Conservation (phyloP, 1,140 invertebrate species). For the Drosophila navojoa region DNA sequence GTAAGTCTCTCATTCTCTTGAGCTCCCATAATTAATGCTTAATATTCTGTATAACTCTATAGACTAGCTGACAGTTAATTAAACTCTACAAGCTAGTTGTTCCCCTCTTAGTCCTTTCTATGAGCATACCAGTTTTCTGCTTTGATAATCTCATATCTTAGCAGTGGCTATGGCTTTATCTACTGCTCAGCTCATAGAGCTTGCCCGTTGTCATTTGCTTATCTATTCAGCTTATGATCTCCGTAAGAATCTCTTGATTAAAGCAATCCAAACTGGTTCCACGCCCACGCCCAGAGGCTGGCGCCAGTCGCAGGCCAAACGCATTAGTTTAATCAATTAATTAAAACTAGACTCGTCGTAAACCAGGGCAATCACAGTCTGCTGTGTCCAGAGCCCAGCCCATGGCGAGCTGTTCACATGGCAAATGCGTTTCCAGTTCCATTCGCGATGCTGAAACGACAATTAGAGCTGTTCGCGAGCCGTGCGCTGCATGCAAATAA, state of each 20-base stretch:
- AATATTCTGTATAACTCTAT: too few species aligned
- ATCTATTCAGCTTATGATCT: neutral
- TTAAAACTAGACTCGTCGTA: constrained; percentile 53
- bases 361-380: constrained; percentile 47
- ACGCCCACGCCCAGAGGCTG: constrained; percentile 21
- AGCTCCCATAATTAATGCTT: too few species aligned
- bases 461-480: constrained; percentile 61
- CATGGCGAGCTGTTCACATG: neutral
- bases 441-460: constrained; percentile 73
- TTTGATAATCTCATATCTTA: too few species aligned
- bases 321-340: constrained; percentile 78
- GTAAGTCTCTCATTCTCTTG: too few species aligned
- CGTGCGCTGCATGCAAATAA: constrained; percentile 30
- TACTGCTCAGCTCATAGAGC: neutral
- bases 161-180: too few species aligned
- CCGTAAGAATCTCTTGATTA: neutral
- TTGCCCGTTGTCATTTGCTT: neutral
- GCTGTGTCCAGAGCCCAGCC: neutral
- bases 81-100: too few species aligned
- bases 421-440: constrained; percentile 50
- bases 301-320: constrained; percentile 8
- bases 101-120: too few species aligned
- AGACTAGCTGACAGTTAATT: too few species aligned
- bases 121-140: too few species aligned
- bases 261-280: constrained; percentile 31